A percentile compares a stretch with the other conserved stretches of the same genome.
Conservation (phyloP, 2,888 invertebrate genomes). For the Notodonta dromedarius region DNA sequence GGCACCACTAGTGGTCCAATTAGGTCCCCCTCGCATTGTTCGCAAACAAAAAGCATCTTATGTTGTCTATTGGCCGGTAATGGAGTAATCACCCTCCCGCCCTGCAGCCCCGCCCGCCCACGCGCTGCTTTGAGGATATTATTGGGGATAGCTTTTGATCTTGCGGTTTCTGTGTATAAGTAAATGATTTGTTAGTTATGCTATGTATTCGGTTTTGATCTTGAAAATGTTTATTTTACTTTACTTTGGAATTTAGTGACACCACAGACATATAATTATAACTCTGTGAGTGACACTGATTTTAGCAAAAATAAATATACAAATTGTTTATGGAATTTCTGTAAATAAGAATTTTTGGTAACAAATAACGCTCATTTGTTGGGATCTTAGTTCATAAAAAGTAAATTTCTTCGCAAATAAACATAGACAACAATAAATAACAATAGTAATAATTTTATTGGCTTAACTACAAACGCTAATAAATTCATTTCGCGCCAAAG, state of each 20-base stretch:
- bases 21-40: conserved; percentile 35
- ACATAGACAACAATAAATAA: background rate
- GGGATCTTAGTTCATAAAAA: too few relatives aligned
- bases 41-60: conserved; percentile 47
- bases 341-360: too few relatives aligned
- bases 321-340: too few relatives aligned
- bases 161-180: background rate
- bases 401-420: background rate
- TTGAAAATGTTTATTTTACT: too few relatives aligned
- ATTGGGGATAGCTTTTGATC: background rate
- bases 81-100: conserved; percentile 35
- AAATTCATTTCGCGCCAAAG: conserved; percentile 10
- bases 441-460: background rate
- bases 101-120: background rate
- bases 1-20: conserved; percentile 32
- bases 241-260: too few relatives aligned
- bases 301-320: too few relatives aligned
- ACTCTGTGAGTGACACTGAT: too few relatives aligned
- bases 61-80: conserved; percentile 49
- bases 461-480: conserved; percentile 5
- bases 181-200: background rate
- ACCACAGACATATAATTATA: too few relatives aligned
- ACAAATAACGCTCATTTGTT: too few relatives aligned
- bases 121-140: background rate
- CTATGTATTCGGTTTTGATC: background rate